Percentiles rank a stretch among this genome's conserved stretches.
phyloP scores from a whole-genome alignment of 1,140 invertebrate species.

The Orius laevigatus region DNA sequence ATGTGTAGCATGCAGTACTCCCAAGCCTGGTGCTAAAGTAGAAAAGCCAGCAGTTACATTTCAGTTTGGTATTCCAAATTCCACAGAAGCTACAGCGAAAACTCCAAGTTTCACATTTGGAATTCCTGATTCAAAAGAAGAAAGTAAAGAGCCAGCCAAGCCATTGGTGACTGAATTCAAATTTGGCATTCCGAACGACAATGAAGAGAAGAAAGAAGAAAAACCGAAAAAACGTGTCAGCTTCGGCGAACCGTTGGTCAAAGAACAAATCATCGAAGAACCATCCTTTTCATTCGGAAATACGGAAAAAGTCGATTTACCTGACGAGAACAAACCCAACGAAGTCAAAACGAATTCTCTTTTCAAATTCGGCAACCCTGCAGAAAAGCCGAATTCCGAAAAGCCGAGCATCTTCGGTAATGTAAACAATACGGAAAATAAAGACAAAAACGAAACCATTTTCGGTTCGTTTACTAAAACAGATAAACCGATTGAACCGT shows the following conservation, averaged over 20 bases:
- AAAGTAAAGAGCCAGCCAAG: neutral
- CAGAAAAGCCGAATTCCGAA: neutral
- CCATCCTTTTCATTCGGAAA: neutral
- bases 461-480: no score
- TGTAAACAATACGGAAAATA: neutral
- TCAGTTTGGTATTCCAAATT: neutral
- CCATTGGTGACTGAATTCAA: neutral
- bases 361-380: no score
- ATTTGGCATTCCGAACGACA: neutral
- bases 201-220: constrained; percentile 1
- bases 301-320: neutral
- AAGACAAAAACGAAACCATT: neutral
- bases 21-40: constrained; percentile 1
- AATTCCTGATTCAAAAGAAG: neutral
- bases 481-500: no score
- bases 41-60: no score
- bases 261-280: constrained; percentile 1
- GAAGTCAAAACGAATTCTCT: no score
- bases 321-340: neutral
- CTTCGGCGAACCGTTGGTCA: constrained; percentile 4
- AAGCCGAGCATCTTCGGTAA: neutral
- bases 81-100: neutral
- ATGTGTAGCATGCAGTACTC: constrained; percentile 26
- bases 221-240: constrained; percentile 10
- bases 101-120: constrained; percentile 10